phyloP scores from a whole-genome alignment of 1,140 invertebrate species.

The Calliopsis andreniformis region DNA sequence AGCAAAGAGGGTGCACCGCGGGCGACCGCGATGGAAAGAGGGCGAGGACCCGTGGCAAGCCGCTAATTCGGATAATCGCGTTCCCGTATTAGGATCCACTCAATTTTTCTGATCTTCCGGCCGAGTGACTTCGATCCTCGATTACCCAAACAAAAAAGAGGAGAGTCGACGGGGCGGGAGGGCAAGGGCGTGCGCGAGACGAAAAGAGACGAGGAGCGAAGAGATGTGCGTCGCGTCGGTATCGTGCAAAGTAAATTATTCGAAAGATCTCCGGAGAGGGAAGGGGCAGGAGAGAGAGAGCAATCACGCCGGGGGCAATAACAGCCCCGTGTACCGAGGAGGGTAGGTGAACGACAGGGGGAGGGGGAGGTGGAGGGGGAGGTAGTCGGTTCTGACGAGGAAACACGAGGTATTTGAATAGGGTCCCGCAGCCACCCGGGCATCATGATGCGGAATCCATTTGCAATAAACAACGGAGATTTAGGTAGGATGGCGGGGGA shows the following conservation, averaged over 20 bases:
- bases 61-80: slow-evolving; percentile 75
- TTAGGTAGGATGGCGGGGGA: slow-evolving; percentile 62
- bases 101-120: slow-evolving; percentile 79
- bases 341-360: slow-evolving; percentile 19
- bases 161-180: background rate
- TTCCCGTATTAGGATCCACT: slow-evolving; percentile 78
- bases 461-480: slow-evolving; percentile 82
- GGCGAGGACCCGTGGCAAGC: slow-evolving; percentile 50
- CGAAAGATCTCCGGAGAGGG: slow-evolving; percentile 65
- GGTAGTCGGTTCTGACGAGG: slow-evolving; percentile 65
- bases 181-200: background rate
- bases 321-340: slow-evolving; percentile 64
- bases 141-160: slow-evolving; percentile 68
- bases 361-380: slow-evolving; percentile 5
- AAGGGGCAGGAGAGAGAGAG: slow-evolving; percentile 52
- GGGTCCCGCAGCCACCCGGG: slow-evolving; percentile 73
- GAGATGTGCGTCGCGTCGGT: slow-evolving; percentile 53
- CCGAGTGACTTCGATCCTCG: slow-evolving; percentile 70
- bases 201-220: slow-evolving; percentile 27
- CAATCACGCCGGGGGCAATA: slow-evolving; percentile 73
- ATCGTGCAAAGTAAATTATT: slow-evolving; percentile 74
- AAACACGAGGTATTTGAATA: slow-evolving; percentile 76
- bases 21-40: slow-evolving; percentile 49
- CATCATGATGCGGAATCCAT: slow-evolving; percentile 80
- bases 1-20: background rate